Evolutionary conservation across 30 jellyfish, hydroid and myxozoan genomes (phyloP).

Genomic region (Aurelia coerulea): DNA sequence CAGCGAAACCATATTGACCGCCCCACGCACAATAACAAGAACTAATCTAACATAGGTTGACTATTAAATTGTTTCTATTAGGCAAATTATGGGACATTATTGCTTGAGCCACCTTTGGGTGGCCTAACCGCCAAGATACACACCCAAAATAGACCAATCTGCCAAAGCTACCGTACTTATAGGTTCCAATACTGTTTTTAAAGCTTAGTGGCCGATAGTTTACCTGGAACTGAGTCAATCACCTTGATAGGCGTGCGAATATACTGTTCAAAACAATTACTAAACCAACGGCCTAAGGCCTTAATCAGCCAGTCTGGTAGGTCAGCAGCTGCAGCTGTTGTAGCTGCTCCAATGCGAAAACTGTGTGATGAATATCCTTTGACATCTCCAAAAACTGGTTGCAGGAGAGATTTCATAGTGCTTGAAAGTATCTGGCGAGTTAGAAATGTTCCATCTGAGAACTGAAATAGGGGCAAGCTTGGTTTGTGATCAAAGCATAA

Average conservation of each 20-base stretch:
- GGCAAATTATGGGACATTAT: too few species aligned
- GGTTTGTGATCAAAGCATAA: background rate
- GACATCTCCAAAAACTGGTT: background rate
- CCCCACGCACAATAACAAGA: too few species aligned
- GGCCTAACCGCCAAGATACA: conserved; percentile 1
- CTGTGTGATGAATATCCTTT: conserved; percentile 13
- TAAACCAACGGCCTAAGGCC: conserved; percentile 18
- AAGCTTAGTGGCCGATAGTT: background rate
- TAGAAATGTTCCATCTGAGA: background rate
- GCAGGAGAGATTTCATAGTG: background rate
- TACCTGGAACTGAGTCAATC: too few species aligned
- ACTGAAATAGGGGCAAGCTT: background rate
- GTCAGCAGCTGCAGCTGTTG: conserved; percentile 9
- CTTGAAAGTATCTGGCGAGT: conserved; percentile 1
- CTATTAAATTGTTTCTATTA: too few species aligned
- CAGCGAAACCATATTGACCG: too few species aligned
- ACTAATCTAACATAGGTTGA: too few species aligned
- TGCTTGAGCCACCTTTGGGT: background rate
- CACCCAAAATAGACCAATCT: background rate
- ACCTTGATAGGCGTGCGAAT: background rate
- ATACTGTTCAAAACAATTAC: conserved; percentile 23
- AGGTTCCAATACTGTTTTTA: too few species aligned
- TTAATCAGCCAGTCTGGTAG: background rate
- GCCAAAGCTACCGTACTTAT: too few species aligned
- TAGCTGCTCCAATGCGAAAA: conserved; percentile 16